These are phyloP conservation scores for Araneus ventricosus DNA, from an alignment of 1,140 invertebrate genomes.

Conservation along the genomic window DNA sequence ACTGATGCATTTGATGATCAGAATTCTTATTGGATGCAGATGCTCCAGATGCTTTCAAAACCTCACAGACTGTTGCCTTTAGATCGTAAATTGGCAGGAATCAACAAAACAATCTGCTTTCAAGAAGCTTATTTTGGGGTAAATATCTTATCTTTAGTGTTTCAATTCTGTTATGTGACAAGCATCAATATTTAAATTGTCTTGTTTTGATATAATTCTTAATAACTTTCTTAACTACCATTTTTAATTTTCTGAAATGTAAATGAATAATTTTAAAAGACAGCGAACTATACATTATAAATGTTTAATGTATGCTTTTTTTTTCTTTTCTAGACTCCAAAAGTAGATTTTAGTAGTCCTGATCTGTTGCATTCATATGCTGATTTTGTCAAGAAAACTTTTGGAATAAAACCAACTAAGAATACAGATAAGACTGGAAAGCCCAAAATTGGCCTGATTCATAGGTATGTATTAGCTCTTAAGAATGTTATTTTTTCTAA, in stretches of 20 bases:
- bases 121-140: conserved; percentile 75
- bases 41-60: conserved; percentile 67
- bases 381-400: conserved; percentile 65
- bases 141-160: conserved; percentile 34
- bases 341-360: conserved; percentile 66
- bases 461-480: conserved; percentile 65
- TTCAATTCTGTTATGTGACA: no score
- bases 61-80: conserved; percentile 74
- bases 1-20: conserved; percentile 75
- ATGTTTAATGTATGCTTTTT: background rate
- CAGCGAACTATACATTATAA: background rate
- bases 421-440: conserved; percentile 19
- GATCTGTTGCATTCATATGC: conserved; percentile 58
- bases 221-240: no score
- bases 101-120: conserved; percentile 76
- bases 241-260: no score
- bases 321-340: conserved; percentile 66
- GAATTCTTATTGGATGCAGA: conserved; percentile 74
- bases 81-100: conserved; percentile 65
- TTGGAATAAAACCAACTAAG: conserved; percentile 50
- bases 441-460: conserved; percentile 70
- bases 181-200: background rate
- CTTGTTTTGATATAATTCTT: background rate
- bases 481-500: background rate
- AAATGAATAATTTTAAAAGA: no score